A percentile compares a stretch with the other conserved stretches of the same genome.
These are phyloP conservation scores for Drosophila nigritarsus DNA, from an alignment of 2,888 invertebrate genomes.

Conservation along the genomic window DNA sequence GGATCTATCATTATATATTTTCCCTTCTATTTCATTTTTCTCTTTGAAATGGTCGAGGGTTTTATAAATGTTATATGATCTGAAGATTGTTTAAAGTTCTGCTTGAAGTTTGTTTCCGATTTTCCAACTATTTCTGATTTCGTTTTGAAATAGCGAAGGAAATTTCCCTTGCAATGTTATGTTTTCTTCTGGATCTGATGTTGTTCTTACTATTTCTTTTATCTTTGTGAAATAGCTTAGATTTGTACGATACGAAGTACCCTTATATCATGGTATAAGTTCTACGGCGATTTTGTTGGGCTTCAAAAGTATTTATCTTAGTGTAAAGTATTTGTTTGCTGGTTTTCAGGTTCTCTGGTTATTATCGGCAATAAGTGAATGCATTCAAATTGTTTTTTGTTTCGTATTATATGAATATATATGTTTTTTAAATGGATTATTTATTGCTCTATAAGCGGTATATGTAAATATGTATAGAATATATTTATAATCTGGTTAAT, in stretches of 20 bases:
- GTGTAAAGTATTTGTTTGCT: background rate
- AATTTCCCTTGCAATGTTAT: background rate
- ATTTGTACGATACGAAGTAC: background rate
- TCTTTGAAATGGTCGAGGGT: background rate
- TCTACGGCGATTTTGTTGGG: background rate
- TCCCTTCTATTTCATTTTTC: background rate
- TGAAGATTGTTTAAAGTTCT: background rate
- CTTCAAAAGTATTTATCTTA: background rate
- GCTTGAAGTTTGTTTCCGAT: background rate
- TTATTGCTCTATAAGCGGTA: too few relatives aligned
- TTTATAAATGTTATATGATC: background rate
- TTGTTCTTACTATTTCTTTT: slow-evolving; percentile 8
- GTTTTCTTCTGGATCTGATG: background rate
- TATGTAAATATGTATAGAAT: slow-evolving; percentile 6
- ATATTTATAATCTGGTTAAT: background rate
- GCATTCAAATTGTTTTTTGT: background rate
- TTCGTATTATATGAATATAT: background rate
- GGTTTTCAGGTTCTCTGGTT: background rate
- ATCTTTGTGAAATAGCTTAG: slow-evolving; percentile 2
- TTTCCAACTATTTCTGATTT: background rate
- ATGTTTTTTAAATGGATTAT: background rate
- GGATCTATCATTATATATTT: background rate
- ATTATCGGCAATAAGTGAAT: slow-evolving; percentile 5
- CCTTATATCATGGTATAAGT: background rate
- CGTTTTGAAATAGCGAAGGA: background rate